Evolutionary conservation across 1,140 invertebrate species (phyloP).

Genomic region (Pachyrhynchus sulphureomaculatus): DNA sequence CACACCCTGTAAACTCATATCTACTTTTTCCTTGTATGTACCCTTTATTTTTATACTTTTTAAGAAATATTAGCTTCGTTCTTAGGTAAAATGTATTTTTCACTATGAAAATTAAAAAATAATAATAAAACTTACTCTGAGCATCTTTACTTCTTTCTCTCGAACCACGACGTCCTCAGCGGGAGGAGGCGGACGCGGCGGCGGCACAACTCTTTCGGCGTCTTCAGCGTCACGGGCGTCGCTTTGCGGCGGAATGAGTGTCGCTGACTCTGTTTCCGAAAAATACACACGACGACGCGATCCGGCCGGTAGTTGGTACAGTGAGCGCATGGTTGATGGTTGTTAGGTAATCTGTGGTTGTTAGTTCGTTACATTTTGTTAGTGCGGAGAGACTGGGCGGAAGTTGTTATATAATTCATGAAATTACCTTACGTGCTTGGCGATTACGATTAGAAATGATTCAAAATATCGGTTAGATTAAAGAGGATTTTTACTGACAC

Average conservation of each 20-base stretch:
- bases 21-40: no score
- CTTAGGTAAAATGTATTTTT: no score
- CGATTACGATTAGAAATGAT: no score
- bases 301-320: constrained; percentile 35
- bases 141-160: constrained; percentile 25
- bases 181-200: constrained; percentile 40
- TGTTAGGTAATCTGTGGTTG: neutral
- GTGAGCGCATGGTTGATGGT: neutral
- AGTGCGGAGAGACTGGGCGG: neutral
- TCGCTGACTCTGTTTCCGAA: constrained; percentile 24
- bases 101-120: no score
- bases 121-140: constrained; percentile 39
- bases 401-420: neutral
- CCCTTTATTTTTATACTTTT: no score
- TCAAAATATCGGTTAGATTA: no score
- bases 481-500: no score
- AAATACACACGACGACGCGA: constrained; percentile 43
- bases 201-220: constrained; percentile 29
- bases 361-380: neutral
- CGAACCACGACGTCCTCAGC: constrained; percentile 1
- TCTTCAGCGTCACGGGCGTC: constrained; percentile 24
- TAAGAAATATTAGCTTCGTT: no score
- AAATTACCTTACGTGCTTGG: neutral
- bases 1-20: no score
- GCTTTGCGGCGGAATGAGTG: constrained; percentile 34